Evolutionary conservation across 2,113 vertebrate species (phyloP).

Genomic region (Hemibagrus wyckioides): DNA sequence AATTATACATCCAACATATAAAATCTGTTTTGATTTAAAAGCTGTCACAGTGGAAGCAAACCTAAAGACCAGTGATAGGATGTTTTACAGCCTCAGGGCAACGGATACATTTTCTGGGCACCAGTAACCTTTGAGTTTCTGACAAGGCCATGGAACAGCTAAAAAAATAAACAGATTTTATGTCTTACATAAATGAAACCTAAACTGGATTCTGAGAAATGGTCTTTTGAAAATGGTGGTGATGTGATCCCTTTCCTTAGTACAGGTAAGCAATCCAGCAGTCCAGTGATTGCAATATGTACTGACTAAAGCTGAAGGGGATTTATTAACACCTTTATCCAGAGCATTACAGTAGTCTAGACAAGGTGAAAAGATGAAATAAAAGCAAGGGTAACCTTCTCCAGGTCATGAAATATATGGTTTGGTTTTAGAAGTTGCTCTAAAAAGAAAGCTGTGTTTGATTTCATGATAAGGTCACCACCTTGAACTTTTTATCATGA

Average conservation of each 20-base stretch:
- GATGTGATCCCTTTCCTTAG: neutral
- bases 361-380: neutral
- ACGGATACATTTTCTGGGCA: neutral
- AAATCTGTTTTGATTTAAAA: neutral
- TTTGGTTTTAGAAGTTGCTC: too few species aligned
- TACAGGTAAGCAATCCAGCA: neutral
- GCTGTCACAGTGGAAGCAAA: neutral
- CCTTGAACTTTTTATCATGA: too few species aligned
- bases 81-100: neutral
- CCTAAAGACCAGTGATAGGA: neutral
- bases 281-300: neutral
- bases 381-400: neutral
- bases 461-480: too few species aligned
- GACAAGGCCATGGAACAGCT: neutral
- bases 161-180: neutral
- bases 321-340: neutral
- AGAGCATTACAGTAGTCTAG: neutral
- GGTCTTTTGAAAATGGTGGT: neutral
- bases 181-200: neutral
- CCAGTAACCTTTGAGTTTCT: neutral
- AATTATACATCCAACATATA: neutral
- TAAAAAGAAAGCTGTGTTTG: too few species aligned
- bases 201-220: neutral
- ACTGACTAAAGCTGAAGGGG: neutral
- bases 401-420: too few species aligned